A percentile compares a stretch with the other conserved stretches of the same genome.
Evolutionary conservation across 2,888 invertebrate genomes (phyloP).

Genomic region (Cephus nigrinus): DNA sequence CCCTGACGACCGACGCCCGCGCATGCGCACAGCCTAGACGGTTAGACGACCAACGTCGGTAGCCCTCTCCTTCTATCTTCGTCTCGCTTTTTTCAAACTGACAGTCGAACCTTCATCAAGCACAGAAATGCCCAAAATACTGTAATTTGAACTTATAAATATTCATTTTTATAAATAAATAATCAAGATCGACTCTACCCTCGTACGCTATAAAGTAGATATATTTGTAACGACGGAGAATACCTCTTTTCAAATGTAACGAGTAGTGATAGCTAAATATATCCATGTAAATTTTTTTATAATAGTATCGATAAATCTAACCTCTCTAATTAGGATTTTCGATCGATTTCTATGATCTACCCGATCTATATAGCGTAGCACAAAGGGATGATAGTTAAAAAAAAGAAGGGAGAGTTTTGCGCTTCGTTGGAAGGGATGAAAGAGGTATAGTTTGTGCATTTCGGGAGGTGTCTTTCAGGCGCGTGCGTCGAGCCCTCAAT

Average conservation of each 20-base stretch:
- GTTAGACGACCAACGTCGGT: background rate
- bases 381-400: background rate
- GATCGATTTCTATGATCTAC: background rate
- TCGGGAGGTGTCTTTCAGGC: conserved; percentile 44
- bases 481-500: conserved; percentile 64
- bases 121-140: background rate
- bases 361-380: background rate
- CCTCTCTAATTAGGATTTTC: background rate
- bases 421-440: background rate
- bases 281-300: background rate
- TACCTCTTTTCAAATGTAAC: background rate
- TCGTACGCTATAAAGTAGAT: background rate
- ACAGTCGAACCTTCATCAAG: background rate
- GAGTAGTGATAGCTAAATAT: background rate
- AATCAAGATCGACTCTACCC: background rate
- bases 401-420: background rate
- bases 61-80: background rate
- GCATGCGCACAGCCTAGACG: conserved; percentile 26
- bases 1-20: conserved; percentile 47
- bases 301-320: background rate
- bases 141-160: background rate
- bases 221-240: background rate
- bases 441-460: conserved; percentile 30
- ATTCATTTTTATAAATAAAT: background rate
- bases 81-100: background rate